Evolutionary conservation across 2,888 invertebrate genomes (phyloP), one percentile per base, ranked within the genome.

Genomic region (Megaustenia siamemsis): DNA sequence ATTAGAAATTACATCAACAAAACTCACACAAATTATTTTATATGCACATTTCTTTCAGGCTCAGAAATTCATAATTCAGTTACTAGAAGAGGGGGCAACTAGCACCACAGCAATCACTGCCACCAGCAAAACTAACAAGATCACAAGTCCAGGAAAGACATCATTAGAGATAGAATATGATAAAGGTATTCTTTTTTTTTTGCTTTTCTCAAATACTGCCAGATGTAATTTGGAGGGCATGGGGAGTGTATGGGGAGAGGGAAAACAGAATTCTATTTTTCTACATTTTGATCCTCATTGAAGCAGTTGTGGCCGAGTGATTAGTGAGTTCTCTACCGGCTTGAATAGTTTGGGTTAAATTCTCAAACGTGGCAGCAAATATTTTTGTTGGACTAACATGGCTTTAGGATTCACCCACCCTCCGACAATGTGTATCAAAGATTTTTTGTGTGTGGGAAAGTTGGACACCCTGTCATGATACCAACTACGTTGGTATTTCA

Each of bases 21-120:
- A n/a, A n/a, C n/a, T n/a, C n/a, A n/a, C n/a, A n/a, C n/a, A n/a
- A n/a, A n/a, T n/a, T n/a, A n/a, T n/a, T n/a, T n/a, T n/a, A n/a
- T n/a, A n/a, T 32, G 18, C 12, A n/a, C 45, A 35, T 69, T 75
- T 45, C 69, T 75, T 66, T 28, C 75, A 92, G 91, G 91, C 90
- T 76, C 90, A 89, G 53, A 78, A 85, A 45, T 82, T 91, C 15
- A 40, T 92, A 53, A 89, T 90, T 38, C 85, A 85, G 21, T 80
- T 91, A 21, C 81, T 90, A 28, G 88, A 87, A 56, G 86, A 84
- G 24, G 73, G 66, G 12, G 71, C 69, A 18, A 45, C 15, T 1
- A 75, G 43, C 32, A 49, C 40, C 38, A 71, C 80, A 4, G 76
- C 84, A 40, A 49, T 18, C 71, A 66, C 32, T 80, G 63, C 71